Base-by-base conservation (phyloP, 2,113 vertebrate species). In the Stigmatopora argus region DNA sequence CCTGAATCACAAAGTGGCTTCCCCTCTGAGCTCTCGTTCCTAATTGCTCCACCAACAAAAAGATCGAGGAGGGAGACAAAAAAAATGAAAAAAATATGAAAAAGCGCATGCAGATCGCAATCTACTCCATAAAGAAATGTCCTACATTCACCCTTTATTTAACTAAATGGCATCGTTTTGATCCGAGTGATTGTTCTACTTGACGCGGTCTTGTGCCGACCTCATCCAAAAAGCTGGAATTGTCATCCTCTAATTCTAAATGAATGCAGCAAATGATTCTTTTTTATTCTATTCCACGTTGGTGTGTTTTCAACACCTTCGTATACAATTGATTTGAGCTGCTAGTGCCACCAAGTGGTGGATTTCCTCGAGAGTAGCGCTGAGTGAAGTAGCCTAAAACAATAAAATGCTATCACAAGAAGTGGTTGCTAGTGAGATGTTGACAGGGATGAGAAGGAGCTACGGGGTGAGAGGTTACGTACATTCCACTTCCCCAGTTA, bases 331-430 rank as follows among this genome's bases (percentile, higher is more conserved):
- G 86, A 85, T 90, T 91, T 89, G 90, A 87, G 82, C 71, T 83
- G 79, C 76, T 90, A 89, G 86, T 91, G 90, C 89, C 89, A 89
- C 87, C 90, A 86, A 90, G 89, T 90, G 90, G 81, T 61, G 13
- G 57, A 56, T 65, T n/a, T 65, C 72, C 21, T 59, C 75, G 62
- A 67, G 63, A 45, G 53, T 31, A 49, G 18, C 11, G 59, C 11
- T 41, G 38, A 41, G 9, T 41, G 38, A 41, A 41, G 2, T 41
- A 41, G 26, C 26, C 26, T 31, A 31, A 31, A 31, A 31, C 1
- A 31, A 1, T 31, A 31, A 31, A 31, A 31, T 31, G 26, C 38
- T 41, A 7, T 41, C 38, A 41, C 38, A 34, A 66, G 64, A 72
- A 71, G 61, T 73, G 74, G 73, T 70, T 67, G 31, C 41, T 80